Conservation (phyloP, 2,888 invertebrate genomes). For the Drosophila affinis region DNA sequence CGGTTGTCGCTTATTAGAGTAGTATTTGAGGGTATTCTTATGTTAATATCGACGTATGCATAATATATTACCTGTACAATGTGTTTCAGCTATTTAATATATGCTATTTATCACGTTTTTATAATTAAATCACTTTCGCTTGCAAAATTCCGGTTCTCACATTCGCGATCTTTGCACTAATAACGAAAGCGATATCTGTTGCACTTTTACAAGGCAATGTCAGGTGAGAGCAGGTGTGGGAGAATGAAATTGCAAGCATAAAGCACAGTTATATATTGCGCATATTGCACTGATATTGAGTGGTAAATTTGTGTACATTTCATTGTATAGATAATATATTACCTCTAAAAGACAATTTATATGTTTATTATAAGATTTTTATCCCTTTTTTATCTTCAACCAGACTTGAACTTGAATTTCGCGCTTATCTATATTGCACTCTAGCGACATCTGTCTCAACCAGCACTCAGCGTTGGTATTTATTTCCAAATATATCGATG, state of each 20-base stretch:
- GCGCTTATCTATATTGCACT: conserved; percentile 1
- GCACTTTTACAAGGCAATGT: too few species aligned
- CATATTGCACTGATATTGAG: too few species aligned
- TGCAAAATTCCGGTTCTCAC: not conserved
- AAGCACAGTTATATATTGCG: too few species aligned
- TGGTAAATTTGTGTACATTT: too few species aligned
- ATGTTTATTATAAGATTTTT: not conserved
- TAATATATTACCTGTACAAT: not conserved
- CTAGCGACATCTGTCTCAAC: not conserved
- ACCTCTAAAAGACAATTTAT: too few species aligned
- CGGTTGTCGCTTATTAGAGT: conserved; percentile 50
- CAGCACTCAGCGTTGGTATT: too few species aligned
- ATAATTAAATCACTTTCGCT: not conserved
- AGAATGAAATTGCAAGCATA: too few species aligned
- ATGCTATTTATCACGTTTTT: not conserved
- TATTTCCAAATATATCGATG: too few species aligned
- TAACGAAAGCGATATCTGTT: too few species aligned
- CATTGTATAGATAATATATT: too few species aligned
- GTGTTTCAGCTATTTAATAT: not conserved
- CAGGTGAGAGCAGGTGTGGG: too few species aligned
- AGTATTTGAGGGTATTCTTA: conserved; percentile 9
- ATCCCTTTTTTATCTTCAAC: not conserved
- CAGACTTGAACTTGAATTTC: too few species aligned
- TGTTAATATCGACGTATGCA: not conserved
- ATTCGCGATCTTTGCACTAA: not conserved